These are phyloP conservation scores for Phaenicophaeus curvirostris DNA, from an alignment of 2,797 vertebrate species.

Conservation along the genomic window DNA sequence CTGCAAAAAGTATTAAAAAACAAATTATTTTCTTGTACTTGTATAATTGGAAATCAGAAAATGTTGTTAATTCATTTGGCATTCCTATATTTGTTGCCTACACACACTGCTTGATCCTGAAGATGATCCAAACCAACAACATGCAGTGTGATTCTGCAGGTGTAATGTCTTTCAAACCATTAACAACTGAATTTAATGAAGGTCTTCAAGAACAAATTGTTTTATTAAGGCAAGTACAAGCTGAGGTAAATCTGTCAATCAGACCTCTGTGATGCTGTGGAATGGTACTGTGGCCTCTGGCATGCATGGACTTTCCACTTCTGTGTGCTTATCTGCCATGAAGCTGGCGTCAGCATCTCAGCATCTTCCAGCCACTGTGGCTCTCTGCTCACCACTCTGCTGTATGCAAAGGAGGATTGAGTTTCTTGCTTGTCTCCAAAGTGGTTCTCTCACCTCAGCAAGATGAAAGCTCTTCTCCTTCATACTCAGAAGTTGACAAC, in stretches of 20 bases:
- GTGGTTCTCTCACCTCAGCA: neutral
- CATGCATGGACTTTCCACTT: rapidly evolving
- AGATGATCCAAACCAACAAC: neutral
- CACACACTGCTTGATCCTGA: neutral
- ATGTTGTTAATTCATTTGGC: neutral
- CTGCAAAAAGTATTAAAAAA: neutral
- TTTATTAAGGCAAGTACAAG: neutral
- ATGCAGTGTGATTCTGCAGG: neutral
- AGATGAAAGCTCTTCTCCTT: neutral
- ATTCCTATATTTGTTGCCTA: neutral
- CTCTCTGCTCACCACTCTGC: neutral
- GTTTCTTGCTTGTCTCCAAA: neutral
- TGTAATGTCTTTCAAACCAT: neutral
- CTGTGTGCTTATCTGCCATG: rapidly evolving
- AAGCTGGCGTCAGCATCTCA: neutral
- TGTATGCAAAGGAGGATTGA: rapidly evolving
- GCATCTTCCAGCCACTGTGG: neutral
- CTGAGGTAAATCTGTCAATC: neutral
- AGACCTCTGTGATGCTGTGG: neutral
- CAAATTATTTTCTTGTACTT: neutral
- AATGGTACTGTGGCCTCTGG: neutral
- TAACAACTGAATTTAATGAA: neutral
- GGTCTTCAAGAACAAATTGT: neutral
- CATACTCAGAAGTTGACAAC: neutral
- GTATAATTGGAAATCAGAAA: neutral